phyloP scores from a whole-genome alignment of 2,113 vertebrate species.

The Atlantisia rogersi region DNA sequence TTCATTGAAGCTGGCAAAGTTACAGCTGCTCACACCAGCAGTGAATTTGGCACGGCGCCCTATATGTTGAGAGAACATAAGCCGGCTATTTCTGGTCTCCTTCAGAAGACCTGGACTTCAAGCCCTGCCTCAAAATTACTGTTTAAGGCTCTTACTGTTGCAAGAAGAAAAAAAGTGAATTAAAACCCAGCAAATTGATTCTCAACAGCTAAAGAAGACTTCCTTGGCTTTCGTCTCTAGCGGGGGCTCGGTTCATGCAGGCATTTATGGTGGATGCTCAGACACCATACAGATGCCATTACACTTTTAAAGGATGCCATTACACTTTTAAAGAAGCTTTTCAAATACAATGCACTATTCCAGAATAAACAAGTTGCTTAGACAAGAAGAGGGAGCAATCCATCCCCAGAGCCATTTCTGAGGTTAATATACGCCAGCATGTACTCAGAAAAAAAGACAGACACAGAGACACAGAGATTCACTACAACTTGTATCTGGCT shows the following conservation, averaged over 20 bases:
- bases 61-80: background rate
- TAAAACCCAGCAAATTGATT: background rate
- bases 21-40: constrained; percentile 58
- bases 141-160: background rate
- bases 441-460: background rate
- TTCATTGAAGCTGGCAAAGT: constrained; percentile 44
- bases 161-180: background rate
- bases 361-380: constrained; percentile 5
- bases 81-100: constrained; percentile 8
- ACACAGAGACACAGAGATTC: background rate
- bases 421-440: background rate
- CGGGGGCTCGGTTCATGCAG: background rate
- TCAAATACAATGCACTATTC: background rate
- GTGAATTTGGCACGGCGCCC: constrained; percentile 21
- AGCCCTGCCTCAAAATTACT: background rate
- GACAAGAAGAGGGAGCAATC: background rate
- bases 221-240: background rate
- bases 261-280: background rate
- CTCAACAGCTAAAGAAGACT: constrained; percentile 3
- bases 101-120: constrained; percentile 28
- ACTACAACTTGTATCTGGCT: background rate
- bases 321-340: background rate
- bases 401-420: background rate
- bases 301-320: background rate
- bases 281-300: background rate